A percentile compares a stretch with the other conserved stretches of the same genome.
Evolutionary conservation across 1,140 invertebrate genomes (phyloP).

Genomic region (Drosophila quadrilineata): DNA sequence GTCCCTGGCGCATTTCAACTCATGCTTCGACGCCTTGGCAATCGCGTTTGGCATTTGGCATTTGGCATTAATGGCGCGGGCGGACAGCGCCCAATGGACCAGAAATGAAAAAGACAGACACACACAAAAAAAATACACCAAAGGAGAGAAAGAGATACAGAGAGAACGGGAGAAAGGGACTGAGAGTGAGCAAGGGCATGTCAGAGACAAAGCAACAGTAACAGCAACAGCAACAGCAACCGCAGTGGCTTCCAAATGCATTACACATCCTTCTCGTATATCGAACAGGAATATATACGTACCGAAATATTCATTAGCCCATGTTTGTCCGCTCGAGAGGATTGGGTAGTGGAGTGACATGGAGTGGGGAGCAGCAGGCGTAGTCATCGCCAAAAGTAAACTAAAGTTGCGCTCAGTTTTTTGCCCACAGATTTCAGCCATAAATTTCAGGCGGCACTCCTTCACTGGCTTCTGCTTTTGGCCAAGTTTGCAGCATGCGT

Average conservation of each 20-base stretch:
- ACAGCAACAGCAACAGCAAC: no score
- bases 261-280: constrained; percentile 29
- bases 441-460: constrained; percentile 58
- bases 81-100: constrained; percentile 27
- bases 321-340: background rate
- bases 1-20: constrained; percentile 61
- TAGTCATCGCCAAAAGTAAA: constrained; percentile 28
- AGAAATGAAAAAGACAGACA: background rate
- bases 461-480: constrained; percentile 22
- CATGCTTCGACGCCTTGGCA: constrained; percentile 74
- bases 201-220: constrained; percentile 57
- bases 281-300: constrained; percentile 18
- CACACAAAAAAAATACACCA: background rate
- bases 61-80: constrained; percentile 60
- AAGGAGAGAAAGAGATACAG: background rate
- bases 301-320: constrained; percentile 72
- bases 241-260: constrained; percentile 55
- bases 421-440: constrained; percentile 69
- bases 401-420: constrained; percentile 63
- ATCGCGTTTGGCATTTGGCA: constrained; percentile 65
- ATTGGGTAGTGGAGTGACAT: background rate
- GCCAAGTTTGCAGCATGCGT: constrained; percentile 61
- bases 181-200: background rate
- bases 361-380: background rate
- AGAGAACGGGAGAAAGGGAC: constrained; percentile 11